Evolutionary conservation across 2,797 vertebrate species (phyloP).

Genomic region (Aldrovandia affinis): DNA sequence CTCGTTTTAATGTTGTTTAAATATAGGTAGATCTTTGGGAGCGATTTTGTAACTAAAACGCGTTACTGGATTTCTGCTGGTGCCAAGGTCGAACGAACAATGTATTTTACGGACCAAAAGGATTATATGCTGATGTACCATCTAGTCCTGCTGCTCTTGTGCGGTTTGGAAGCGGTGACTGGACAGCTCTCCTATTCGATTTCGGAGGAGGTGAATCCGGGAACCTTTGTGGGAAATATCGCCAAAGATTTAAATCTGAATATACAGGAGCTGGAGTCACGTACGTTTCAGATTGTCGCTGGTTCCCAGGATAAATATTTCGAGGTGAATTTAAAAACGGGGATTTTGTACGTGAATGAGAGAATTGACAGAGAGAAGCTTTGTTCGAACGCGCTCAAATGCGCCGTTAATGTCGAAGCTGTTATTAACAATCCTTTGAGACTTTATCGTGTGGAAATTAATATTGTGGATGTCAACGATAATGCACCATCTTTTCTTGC

Average conservation of each 20-base stretch:
- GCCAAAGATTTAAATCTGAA: constrained; percentile 67
- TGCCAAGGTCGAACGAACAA: constrained; percentile 39
- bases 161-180: constrained; percentile 43
- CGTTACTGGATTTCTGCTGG: not conserved
- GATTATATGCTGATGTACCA: constrained; percentile 48
- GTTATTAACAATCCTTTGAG: constrained; percentile 63
- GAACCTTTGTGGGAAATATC: constrained; percentile 67
- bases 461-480: constrained; percentile 66
- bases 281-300: constrained; percentile 64
- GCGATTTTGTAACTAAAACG: not conserved
- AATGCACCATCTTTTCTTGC: constrained; percentile 59
- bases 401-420: constrained; percentile 61
- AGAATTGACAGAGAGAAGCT: constrained; percentile 69
- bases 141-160: constrained; percentile 48
- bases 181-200: constrained; percentile 72
- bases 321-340: constrained; percentile 66
- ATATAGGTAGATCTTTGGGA: not conserved
- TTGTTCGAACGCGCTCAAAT: constrained; percentile 56
- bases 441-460: constrained; percentile 60
- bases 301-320: constrained; percentile 65
- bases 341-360: constrained; percentile 60
- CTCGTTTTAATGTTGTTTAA: not conserved
- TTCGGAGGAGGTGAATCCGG: constrained; percentile 64
- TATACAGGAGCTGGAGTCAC: constrained; percentile 57
- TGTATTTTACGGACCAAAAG: constrained; percentile 45